A percentile compares a stretch with the other conserved stretches of the same genome.
These are phyloP conservation scores for Barnardius zonarius DNA, from an alignment of 2,113 vertebrate species.

Conservation along the genomic window DNA sequence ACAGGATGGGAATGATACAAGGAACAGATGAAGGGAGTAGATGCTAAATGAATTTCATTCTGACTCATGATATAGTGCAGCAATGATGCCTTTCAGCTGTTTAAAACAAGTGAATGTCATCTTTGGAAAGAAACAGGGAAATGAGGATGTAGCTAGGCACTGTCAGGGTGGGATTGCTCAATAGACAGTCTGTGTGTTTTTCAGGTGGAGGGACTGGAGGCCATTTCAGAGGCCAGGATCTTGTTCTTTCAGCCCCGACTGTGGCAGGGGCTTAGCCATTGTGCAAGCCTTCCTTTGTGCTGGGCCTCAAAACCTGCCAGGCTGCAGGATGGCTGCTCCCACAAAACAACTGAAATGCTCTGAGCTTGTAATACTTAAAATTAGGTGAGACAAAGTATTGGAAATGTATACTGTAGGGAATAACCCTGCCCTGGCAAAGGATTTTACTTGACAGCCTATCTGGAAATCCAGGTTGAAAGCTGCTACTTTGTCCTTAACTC, in stretches of 20 bases:
- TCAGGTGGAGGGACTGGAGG: neutral
- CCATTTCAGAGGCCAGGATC: neutral
- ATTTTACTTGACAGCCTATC: constrained; percentile 15
- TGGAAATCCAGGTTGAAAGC: constrained; percentile 13
- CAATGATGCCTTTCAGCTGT: neutral
- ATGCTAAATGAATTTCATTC: neutral
- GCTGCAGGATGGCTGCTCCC: neutral
- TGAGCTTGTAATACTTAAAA: neutral
- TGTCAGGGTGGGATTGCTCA: neutral
- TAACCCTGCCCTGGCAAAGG: constrained; percentile 16
- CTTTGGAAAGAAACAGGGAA: neutral
- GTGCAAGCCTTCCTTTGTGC: neutral
- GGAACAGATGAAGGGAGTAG: neutral
- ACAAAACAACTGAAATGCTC: neutral
- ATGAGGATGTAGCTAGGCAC: neutral
- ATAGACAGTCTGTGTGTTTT: neutral
- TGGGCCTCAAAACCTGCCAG: neutral
- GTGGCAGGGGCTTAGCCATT: neutral
- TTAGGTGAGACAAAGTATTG: neutral
- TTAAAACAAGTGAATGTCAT: neutral
- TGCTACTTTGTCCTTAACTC: constrained; percentile 42
- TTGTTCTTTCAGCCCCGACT: neutral
- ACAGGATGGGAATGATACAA: neutral
- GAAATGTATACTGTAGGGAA: neutral
- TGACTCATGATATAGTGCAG: neutral